Evolutionary conservation across 2,888 invertebrate species (phyloP), one percentile per base, ranked within the genome.

Genomic region (Tetragonisca angustula): DNA sequence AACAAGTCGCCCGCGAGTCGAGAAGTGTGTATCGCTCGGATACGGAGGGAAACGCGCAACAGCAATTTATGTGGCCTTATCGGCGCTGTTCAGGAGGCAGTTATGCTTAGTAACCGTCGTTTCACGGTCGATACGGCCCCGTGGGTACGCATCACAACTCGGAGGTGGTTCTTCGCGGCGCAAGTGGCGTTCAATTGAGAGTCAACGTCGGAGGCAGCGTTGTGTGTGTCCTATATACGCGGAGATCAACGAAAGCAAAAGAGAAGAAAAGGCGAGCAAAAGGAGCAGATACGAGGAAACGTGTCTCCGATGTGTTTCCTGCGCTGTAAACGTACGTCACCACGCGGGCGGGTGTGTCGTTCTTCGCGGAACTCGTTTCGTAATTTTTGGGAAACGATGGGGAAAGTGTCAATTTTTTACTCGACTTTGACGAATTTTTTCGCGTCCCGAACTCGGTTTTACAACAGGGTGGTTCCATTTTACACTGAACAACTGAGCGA

Each of bases 131-230:
- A 27, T 17, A 71, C 76, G 70, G 43, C 76, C 49, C 64, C 76
- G 52, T 71, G 67, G 80, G 64, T 32, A 32, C 32, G 32, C 32
- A 76, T 71, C 80, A 27, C 80, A 27, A 36, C 32, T 32, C 70
- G 54, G 27, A 2, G 59, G 54, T 27, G 3, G 59, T 6, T 17
- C 56, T 50, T 15, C 32, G 32, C 4, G 36, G 61, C 27, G 67
- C 65, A 62, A 62, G 61, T 52, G 70, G 71, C 71, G 43, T 72
- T 72, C 72, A 72, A 81, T 81, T 24, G 71, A 72, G 61, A 68
- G 67, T 65, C 69, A 65, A 70, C 65, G 69, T 64, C 24, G 21
- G 70, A 70, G 76, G 11, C 27, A 32, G 4, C 32, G 32, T 32
- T 32, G 32, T 32, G 32, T 32, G 32, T 56, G 32, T 69, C 50